Evolutionary conservation across 1,140 invertebrate genomes (phyloP).

Genomic region (Pantala flavescens): DNA sequence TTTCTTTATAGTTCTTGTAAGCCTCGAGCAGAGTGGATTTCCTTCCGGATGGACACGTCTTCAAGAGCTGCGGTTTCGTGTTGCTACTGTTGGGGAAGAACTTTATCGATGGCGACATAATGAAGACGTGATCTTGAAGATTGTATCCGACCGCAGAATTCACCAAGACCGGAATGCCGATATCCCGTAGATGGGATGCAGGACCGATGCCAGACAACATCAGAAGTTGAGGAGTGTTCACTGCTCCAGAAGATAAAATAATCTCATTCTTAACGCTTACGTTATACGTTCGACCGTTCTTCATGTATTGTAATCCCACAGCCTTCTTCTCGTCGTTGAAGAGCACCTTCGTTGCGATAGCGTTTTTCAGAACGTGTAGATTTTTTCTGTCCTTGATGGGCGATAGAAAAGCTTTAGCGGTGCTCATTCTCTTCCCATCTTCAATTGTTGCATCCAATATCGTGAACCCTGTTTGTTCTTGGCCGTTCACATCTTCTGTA

Average conservation of each 20-base stretch:
- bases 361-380: conserved; percentile 52
- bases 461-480: conserved; percentile 40
- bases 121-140: conserved; percentile 27
- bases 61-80: conserved; percentile 30
- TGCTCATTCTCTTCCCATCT: conserved; percentile 47
- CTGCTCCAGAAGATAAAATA: conserved; percentile 29
- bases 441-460: conserved; percentile 36
- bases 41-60: conserved; percentile 21
- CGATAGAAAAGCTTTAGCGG: conserved; percentile 49
- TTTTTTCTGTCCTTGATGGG: conserved; percentile 49
- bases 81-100: not conserved
- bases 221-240: conserved; percentile 47
- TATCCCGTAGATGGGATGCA: conserved; percentile 47
- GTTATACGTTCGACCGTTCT: conserved; percentile 35
- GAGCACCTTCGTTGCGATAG: conserved; percentile 41
- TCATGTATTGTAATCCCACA: conserved; percentile 53
- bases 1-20: not conserved
- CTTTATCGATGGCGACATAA: not conserved
- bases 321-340: conserved; percentile 44
- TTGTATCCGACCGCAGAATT: conserved; percentile 36
- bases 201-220: conserved; percentile 66
- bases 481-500: conserved; percentile 31
- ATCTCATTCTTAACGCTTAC: conserved; percentile 36
- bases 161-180: conserved; percentile 41
- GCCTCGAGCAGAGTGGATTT: not conserved